Conservation (phyloP, 1,140 invertebrate species). For the Nasonia giraulti region DNA sequence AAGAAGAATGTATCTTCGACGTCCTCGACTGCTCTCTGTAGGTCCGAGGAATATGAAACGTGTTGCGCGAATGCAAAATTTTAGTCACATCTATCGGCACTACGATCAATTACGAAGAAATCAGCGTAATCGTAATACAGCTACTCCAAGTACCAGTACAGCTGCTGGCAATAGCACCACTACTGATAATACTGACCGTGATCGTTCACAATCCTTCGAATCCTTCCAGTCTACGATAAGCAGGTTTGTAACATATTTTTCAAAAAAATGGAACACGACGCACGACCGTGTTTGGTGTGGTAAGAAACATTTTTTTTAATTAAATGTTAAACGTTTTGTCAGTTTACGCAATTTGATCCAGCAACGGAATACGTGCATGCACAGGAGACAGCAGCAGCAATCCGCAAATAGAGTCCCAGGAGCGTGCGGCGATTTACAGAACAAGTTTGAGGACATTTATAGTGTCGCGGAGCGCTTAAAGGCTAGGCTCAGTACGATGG, state of each 20-base stretch:
- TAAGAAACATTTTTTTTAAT: neutral
- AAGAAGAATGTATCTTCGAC: slow-evolving; percentile 50
- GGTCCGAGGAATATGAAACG: slow-evolving; percentile 54
- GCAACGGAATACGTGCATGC: slow-evolving; percentile 59
- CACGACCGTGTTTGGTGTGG: too few species aligned
- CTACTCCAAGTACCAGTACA: neutral
- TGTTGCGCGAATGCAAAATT: slow-evolving; percentile 48
- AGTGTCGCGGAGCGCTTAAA: neutral
- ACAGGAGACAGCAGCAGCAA: slow-evolving; percentile 47
- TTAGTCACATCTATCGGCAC: slow-evolving; percentile 49
- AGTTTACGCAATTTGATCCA: slow-evolving; percentile 60
- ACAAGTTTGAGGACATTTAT: slow-evolving; percentile 9
- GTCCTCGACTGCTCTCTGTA: slow-evolving; percentile 43
- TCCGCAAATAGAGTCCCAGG: neutral
- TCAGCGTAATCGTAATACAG: neutral
- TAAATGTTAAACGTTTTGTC: neutral
- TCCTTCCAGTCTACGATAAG: slow-evolving; percentile 55
- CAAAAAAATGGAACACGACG: too few species aligned
- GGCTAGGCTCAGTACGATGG: slow-evolving; percentile 67
- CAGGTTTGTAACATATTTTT: neutral
- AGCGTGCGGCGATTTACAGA: neutral
- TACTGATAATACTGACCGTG: slow-evolving; percentile 3
- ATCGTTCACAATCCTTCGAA: slow-evolving; percentile 29
- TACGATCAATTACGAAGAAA: slow-evolving; percentile 47
- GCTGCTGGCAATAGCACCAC: neutral